Evolutionary conservation across 2,113 vertebrate species (phyloP), one percentile per base, ranked within the genome.

Genomic region (Hippocampus guttulatus): DNA sequence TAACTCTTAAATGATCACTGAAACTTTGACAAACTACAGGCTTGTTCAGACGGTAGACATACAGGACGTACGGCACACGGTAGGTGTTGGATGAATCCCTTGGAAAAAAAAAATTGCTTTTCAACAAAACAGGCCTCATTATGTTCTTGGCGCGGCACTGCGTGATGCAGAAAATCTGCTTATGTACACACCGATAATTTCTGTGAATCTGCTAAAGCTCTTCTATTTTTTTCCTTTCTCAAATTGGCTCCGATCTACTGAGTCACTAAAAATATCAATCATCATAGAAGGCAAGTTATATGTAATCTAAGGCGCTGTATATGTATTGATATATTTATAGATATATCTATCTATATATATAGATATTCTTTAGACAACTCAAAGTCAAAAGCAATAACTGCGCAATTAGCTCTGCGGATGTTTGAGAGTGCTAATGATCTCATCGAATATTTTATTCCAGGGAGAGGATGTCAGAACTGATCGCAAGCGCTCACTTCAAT

Each of bases 401-500:
- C 20, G 30, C 12, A 43, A 60, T 70, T 67, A 62, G 15, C 67
- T 49, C 27, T 40, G 27, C 16, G 68, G 38, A 47, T 65, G 27
- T 33, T 72, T 38, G 52, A 33, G 41, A 68, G 57, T 41, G 49
- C 49, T 25, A 61, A 71, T 67, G 62, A 21, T 3, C 30, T 65
- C 63, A 54, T 81, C 68, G 14, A 38, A 76, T 75, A 33, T 55
- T 65, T 87, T 80, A 70, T 71, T 71, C 69, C 55, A 63, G 61
- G 74, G 72, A 71, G 72, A 69, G 77, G 9, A 74, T 66, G 86
- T 85, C 87, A 83, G 52, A 75, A 68, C 69, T 30, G 71, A 84
- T 87, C 73, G 83, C 38, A 52, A 18, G 71, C 61, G 51, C 69
- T 84, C 74, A 55, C 70, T 69, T 45, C 52, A 70, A 18, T 61